These are phyloP conservation scores for Chironomus striatipennis DNA, from an alignment of 1,140 invertebrate genomes.

Conservation along the genomic window DNA sequence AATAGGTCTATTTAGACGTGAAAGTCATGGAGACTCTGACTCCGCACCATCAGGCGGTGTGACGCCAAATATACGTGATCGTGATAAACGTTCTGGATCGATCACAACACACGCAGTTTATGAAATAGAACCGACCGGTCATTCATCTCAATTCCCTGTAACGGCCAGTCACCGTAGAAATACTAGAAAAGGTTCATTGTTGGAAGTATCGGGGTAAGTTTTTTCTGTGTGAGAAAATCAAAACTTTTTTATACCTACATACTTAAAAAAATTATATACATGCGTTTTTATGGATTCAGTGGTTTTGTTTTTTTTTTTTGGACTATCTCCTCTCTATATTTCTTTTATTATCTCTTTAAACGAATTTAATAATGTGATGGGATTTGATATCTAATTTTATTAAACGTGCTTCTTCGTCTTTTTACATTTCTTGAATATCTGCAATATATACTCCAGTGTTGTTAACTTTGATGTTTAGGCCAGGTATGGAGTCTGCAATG, in stretches of 20 bases:
- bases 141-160: constrained; percentile 36
- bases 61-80: constrained; percentile 30
- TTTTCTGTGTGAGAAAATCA: background rate
- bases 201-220: constrained; percentile 58
- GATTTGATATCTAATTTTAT: background rate
- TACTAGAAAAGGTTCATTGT: constrained; percentile 54
- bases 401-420: background rate
- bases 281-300: background rate
- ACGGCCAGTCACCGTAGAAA: constrained; percentile 50
- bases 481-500: no score
- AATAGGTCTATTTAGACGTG: constrained; percentile 60
- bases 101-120: constrained; percentile 31
- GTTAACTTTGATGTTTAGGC: no score
- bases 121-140: constrained; percentile 30
- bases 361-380: background rate
- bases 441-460: no score
- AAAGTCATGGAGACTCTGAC: constrained; percentile 42
- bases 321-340: background rate
- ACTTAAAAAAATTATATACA: constrained; percentile 2
- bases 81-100: constrained; percentile 39
- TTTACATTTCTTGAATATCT: background rate
- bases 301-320: background rate
- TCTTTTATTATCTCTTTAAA: background rate
- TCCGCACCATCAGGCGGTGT: constrained; percentile 27
- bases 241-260: background rate